phyloP scores from a whole-genome alignment of 2,888 invertebrate species.

The Pterostichus niger region DNA sequence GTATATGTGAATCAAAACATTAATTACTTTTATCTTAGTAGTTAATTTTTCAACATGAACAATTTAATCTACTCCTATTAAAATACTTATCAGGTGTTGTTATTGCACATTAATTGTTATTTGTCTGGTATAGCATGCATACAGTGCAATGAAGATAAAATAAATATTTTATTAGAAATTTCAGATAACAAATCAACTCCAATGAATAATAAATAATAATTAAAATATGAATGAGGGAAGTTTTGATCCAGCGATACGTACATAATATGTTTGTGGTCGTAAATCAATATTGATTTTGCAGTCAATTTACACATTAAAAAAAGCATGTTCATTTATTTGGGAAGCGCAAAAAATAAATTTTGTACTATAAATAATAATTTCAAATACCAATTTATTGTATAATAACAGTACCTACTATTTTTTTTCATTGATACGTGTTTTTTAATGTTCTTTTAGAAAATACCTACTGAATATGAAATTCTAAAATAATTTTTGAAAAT shows the following conservation, averaged over 20 bases:
- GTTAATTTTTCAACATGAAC: constrained; percentile 19
- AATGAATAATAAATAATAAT: constrained; percentile 36
- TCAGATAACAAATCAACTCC: constrained; percentile 41
- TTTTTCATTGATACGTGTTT: no score
- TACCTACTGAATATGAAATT: no score
- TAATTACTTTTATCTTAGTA: constrained; percentile 27
- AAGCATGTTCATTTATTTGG: no score
- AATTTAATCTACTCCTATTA: constrained; percentile 28
- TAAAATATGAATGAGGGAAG: constrained; percentile 20
- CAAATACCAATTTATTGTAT: no score
- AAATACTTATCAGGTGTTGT: constrained; percentile 38
- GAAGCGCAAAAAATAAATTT: no score
- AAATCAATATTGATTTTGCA: constrained; percentile 32
- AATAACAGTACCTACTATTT: no score
- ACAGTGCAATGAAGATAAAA: constrained; percentile 37
- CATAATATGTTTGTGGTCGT: background rate
- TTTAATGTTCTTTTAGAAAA: no score
- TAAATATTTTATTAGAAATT: constrained; percentile 46
- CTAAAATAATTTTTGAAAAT: no score
- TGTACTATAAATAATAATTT: no score
- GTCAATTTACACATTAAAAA: constrained; percentile 8
- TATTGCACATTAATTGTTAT: constrained; percentile 43
- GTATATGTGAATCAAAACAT: constrained; percentile 3
- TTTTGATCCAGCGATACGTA: background rate
- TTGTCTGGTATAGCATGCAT: constrained; percentile 30